Evolutionary conservation across 1,140 invertebrate genomes (phyloP), one percentile per base, ranked within the genome.

Genomic region (Grapholita molesta): DNA sequence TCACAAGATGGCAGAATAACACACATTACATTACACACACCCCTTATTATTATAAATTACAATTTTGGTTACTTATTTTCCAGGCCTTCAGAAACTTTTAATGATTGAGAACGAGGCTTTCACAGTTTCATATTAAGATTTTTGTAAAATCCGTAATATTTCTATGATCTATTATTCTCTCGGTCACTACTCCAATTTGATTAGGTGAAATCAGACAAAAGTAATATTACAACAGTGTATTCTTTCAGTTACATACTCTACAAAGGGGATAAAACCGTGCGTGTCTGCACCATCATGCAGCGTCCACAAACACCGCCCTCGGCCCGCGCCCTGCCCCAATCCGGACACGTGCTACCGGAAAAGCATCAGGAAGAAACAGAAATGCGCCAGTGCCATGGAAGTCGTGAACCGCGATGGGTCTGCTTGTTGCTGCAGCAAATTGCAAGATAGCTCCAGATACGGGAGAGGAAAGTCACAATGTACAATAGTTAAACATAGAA

Each of bases 271-370:
- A 68, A 88, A 87, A 72, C 83, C 86, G 65, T 90, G 88, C 68
- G 75, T 86, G 69, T 90, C 88, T 25, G 85, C 78, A 35, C 85
- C 86, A 23, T 77, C 85, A 71, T 88, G 86, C 74, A 88, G 85
- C 69, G 77, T 75, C 32, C 86, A 89, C 67, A 86, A 69, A 42
- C 86, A 89, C 53, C 80, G 86, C 71, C 88, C 84, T 4, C 76
- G 82, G 64, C 81, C 82, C n/a, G 75, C 84, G 8, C 84, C 86
- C 0, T 88, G 88, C 65, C 80, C 80, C 2, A 67, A 83, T 18
- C 85, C 86, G 12, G 85, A 88, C 21, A 79, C 84, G 67, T 89
- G 88, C 70, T 89, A 84, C 69, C 80, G 81, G 35, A 83, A 79
- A 77, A 83, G 83, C 64, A 77, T 74, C 9, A 83, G 73, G 66